Base-by-base conservation (phyloP, 2,888 invertebrate species). In the Lasioglossum vierecki region DNA sequence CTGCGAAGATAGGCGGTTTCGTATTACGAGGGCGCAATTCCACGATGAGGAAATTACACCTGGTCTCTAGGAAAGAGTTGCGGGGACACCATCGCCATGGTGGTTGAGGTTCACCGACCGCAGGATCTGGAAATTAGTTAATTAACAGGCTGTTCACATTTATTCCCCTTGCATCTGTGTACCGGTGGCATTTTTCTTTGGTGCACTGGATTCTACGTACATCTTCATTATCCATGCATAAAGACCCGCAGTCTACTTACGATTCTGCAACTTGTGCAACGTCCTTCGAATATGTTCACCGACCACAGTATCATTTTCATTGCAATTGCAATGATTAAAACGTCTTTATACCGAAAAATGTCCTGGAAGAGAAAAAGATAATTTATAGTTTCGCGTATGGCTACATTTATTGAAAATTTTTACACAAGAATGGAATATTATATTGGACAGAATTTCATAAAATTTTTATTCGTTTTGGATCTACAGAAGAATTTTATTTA, bases 41-140 rank as follows among this genome's bases (percentile, higher is more conserved):
- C 46, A 18, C 39, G 73, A 76, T 57, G 83, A 68, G 81, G 22
- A 76, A 81, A 81, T 76, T 73, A 66, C 46, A 46, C 41, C 13
- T 35, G 26, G 44, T 22, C 8, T 22, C 72, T 44, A 22, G 15
- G 35, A 46, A 39, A 22, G 22, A 66, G 66, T 66, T 30, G 13
- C 30, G 5, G 18, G 35, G 35, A 35, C 66, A 66, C 35, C 35
- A 18, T 35, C 30, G 66, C 15, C 15, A 30, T 15, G 8, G 30
- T 66, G 18, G 66, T 35, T 22, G 35, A 66, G 9, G 66, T 30
- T 53, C 22, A 22, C 53, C 53, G 53, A 53, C 53, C 53, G 22
- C 9, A 53, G 22, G 22, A 22, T 53, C 53, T 53, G 9, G 22
- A 53, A 53, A 53, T 53, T 53, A 53, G 53, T 8, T 53, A 53